A percentile compares a stretch with the other conserved stretches of the same genome.
Conservation (phyloP, 1,140 invertebrate species). For the Drosophila punjabiensis region DNA sequence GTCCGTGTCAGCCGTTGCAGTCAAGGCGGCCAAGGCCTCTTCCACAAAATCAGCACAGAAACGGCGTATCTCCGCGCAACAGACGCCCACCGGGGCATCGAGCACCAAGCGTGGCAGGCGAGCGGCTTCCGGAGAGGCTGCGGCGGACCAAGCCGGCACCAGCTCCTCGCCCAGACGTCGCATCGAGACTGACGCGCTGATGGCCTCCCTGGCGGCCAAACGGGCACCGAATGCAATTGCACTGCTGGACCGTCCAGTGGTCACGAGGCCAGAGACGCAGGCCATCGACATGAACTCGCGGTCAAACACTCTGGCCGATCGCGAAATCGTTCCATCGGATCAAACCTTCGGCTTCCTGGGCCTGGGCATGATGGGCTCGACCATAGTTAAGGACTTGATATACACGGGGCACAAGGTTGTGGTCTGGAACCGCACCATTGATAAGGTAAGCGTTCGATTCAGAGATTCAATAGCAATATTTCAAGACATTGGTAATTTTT, state of each 20-base stretch:
- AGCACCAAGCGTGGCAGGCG: conserved; percentile 57
- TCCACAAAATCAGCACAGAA: conserved; percentile 73
- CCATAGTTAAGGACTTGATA: conserved; percentile 97
- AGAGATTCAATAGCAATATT: too few relatives aligned
- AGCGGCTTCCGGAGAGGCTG: conserved; percentile 47
- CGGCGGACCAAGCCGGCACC: conserved; percentile 41
- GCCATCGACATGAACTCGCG: conserved; percentile 92
- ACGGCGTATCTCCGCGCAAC: conserved; percentile 66
- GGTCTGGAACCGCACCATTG: conserved; percentile 96
- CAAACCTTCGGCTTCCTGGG: conserved; percentile 98
- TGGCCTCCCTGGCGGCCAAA: conserved; percentile 61
- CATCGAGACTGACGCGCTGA: conserved; percentile 56
- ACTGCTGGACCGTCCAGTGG: conserved; percentile 76
- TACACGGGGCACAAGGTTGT: conserved; percentile 97
- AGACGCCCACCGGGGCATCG: conserved; percentile 50
- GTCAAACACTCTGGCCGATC: conserved; percentile 92
- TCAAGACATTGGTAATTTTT: not conserved
- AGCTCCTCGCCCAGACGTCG: conserved; percentile 61
- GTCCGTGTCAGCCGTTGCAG: conserved; percentile 58
- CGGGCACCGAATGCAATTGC: conserved; percentile 78
- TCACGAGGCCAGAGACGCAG: conserved; percentile 88
- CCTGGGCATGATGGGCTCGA: conserved; percentile 97
- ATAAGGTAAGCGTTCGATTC: conserved; percentile 90
- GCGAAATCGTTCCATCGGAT: conserved; percentile 94
- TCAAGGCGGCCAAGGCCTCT: conserved; percentile 58